Conservation (phyloP, 2,888 invertebrate species). For the Desoria tigrina region DNA sequence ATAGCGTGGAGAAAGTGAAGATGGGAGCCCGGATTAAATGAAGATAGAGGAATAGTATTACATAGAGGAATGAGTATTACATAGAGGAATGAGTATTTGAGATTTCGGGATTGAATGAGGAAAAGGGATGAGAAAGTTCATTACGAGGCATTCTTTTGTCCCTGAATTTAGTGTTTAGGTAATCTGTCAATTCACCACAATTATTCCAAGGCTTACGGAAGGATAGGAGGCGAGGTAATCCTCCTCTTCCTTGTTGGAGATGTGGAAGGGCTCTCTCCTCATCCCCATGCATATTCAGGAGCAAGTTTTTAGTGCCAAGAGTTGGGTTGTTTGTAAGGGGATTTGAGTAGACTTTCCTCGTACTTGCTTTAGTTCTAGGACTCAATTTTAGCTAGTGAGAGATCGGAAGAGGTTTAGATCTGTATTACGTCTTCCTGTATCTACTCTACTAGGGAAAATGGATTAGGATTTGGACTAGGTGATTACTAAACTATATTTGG, state of each 20-base stretch:
- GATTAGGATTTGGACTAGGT: slow-evolving; percentile 1
- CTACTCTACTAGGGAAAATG: not conserved
- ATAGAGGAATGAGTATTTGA: no score
- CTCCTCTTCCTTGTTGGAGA: not conserved
- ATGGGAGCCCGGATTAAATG: no score
- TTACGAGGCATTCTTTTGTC: slow-evolving; percentile 33
- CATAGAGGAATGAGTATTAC: no score
- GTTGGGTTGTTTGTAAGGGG: not conserved
- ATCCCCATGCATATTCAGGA: slow-evolving; percentile 8
- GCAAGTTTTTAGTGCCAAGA: slow-evolving; percentile 1
- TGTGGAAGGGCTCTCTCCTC: not conserved
- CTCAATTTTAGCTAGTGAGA: not conserved
- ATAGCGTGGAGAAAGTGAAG: no score
- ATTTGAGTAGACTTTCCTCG: no score
- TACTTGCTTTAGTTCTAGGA: not conserved
- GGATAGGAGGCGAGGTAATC: not conserved
- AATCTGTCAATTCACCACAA: slow-evolving; percentile 39
- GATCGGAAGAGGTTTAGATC: not conserved
- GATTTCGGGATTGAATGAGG: not conserved
- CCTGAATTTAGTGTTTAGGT: slow-evolving; percentile 30
- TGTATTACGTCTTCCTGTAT: not conserved
- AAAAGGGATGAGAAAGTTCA: slow-evolving; percentile 31
- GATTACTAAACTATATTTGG: not conserved
- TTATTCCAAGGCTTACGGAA: slow-evolving; percentile 7
- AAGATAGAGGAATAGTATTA: no score